Conservation (phyloP, 2,113 vertebrate genomes). For the Antechinus stuartii region DNA sequence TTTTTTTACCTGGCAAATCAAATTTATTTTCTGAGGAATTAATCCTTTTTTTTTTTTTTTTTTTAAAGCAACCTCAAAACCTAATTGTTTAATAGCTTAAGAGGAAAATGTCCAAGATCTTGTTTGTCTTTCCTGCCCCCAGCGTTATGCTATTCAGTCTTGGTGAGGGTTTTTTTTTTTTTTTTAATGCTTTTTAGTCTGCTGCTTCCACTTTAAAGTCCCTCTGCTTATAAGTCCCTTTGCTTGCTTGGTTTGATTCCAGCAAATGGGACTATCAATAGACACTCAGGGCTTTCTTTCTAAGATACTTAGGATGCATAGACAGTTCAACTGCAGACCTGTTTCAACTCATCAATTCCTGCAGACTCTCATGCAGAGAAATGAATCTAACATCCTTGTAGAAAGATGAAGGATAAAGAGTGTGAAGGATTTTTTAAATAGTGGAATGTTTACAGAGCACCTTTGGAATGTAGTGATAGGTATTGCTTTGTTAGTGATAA, state of each 20-base stretch:
- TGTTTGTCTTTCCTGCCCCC: neutral
- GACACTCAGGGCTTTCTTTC: neutral
- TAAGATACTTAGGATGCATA: neutral
- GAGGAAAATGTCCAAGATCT: neutral
- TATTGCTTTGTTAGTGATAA: neutral
- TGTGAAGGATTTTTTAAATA: neutral
- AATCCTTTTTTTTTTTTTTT: neutral
- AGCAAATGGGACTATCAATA: accelerated
- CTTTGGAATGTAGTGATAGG: neutral
- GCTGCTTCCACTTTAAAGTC: neutral
- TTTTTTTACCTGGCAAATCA: neutral
- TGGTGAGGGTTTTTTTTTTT: neutral
- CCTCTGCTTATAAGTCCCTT: neutral
- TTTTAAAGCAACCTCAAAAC: neutral
- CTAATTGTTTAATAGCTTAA: neutral
- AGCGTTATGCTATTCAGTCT: neutral
- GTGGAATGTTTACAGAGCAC: neutral
- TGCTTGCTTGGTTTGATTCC: neutral
- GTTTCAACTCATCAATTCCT: neutral
- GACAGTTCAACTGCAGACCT: neutral
- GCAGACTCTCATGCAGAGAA: neutral
- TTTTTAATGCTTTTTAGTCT: neutral
- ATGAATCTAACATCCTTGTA: neutral
- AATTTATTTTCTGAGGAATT: neutral
- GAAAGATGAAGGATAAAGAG: neutral